Base-by-base conservation (phyloP, 1,140 invertebrate species). In the Aphidius ervi region DNA sequence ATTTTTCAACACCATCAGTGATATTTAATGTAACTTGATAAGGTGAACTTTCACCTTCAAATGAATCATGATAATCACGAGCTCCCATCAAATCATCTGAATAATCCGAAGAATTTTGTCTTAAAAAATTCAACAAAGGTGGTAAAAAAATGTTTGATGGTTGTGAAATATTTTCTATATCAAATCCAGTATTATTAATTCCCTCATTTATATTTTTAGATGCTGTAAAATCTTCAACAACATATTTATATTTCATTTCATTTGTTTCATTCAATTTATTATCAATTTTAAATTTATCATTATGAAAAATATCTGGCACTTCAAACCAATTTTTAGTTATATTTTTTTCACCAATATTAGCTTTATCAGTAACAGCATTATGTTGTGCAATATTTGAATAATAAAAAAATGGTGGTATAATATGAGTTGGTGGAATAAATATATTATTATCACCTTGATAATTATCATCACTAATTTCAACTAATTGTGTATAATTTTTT, bases 1-100 rank as follows among this genome's bases (percentile, higher is more conserved):
- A 31, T 31, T 31, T 31, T 31, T 31, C 23, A 31, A 31, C 23
- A 31, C 23, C 23, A 31, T 31, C 23, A 31, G 23, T 31, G 23
- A 1, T 46, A 46, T n/a, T 8, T 4, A 9, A 46, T 2, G 1
- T 9, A 46, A 74, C 56, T 10, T 71, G 66, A 39, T 66, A 68
- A 2, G 74, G 71, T 2, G 70, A 68, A 45, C 70, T 69, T 8
- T 64, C 65, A 9, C 61, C 56, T 8, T 68, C 65, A 6, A 65
- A 63, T 1, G 49, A 39, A n/a, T 74, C 68, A 3, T 64, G 65
- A 41, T 43, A 39, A 39, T 46, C 41, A 20, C 9, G 47, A 41
- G n/a, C 20, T 46, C 55, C 52, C 20, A 55, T 45, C 1, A 43
- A 20, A 42, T 53, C 48, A 40, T 59, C 7, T 10, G 23, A 57